phyloP scores from a whole-genome alignment of 2,888 invertebrate genomes.

The Drosophila mayaguana region DNA sequence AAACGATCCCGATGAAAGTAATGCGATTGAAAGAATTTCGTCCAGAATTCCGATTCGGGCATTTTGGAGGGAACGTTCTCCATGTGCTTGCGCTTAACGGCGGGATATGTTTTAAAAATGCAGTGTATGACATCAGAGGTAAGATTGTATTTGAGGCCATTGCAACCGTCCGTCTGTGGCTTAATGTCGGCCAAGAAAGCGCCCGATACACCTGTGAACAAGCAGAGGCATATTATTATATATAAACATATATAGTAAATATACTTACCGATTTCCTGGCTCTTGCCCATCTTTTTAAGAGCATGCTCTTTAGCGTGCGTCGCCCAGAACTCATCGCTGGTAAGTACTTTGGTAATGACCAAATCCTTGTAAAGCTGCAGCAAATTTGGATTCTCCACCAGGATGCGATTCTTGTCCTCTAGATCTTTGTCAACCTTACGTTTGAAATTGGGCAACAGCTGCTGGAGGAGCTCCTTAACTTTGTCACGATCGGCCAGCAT shows the following conservation, averaged over 20 bases:
- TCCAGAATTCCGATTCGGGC: slow-evolving; percentile 99
- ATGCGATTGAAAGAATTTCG: slow-evolving; percentile 99
- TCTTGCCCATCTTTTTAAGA: slow-evolving; percentile 89
- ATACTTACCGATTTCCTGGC: slow-evolving; percentile 92
- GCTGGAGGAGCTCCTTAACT: slow-evolving; percentile 96
- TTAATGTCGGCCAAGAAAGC: slow-evolving; percentile 96
- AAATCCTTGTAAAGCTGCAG: slow-evolving; percentile 98
- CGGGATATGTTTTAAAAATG: slow-evolving; percentile 99
- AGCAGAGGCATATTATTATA: neutral
- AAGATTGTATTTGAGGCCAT: slow-evolving; percentile 98
- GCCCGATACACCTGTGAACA: slow-evolving; percentile 88
- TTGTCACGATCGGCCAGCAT: slow-evolving; percentile 96
- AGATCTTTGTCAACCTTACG: slow-evolving; percentile 95
- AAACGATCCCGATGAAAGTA: slow-evolving; percentile 98
- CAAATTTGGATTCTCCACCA: slow-evolving; percentile 95
- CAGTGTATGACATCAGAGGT: slow-evolving; percentile 98
- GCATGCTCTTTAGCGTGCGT: slow-evolving; percentile 93
- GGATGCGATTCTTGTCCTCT: slow-evolving; percentile 95
- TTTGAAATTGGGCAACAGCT: slow-evolving; percentile 96
- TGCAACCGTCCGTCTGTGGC: slow-evolving; percentile 98
- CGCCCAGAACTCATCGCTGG: slow-evolving; percentile 99
- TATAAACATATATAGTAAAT: neutral
- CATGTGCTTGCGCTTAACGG: slow-evolving; percentile 97
- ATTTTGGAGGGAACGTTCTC: slow-evolving; percentile 98
- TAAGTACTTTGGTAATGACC: slow-evolving; percentile 97